Evolutionary conservation across 2,888 invertebrate genomes (phyloP).

Genomic region (Phyllotreta striolata): DNA sequence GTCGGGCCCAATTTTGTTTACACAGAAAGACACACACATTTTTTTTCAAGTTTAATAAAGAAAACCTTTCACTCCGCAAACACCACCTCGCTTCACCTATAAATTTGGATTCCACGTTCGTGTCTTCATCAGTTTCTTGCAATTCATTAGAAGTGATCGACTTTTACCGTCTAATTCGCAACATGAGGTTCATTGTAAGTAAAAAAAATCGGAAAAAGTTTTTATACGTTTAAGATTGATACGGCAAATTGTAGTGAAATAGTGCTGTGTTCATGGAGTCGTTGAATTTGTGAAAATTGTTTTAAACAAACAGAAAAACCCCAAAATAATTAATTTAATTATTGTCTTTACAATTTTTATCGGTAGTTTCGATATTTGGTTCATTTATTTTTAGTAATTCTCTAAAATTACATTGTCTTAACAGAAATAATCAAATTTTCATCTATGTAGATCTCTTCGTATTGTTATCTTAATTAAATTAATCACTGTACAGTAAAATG

Average conservation of each 20-base stretch:
- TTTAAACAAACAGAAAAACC: too few relatives aligned
- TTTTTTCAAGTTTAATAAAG: constrained; percentile 15
- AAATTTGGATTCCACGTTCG: constrained; percentile 47
- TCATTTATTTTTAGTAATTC: too few relatives aligned
- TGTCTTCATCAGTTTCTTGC: constrained; percentile 52
- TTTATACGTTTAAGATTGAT: not conserved
- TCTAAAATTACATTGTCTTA: not conserved
- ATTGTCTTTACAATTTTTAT: too few relatives aligned
- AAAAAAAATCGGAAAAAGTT: constrained; percentile 17
- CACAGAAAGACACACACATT: constrained; percentile 12
- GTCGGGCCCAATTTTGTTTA: constrained; percentile 16
- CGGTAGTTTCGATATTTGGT: too few relatives aligned
- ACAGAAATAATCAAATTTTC: not conserved
- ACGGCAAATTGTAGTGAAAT: constrained; percentile 12
- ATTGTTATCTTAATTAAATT: not conserved
- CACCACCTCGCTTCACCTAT: constrained; percentile 40
- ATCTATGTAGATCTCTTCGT: not conserved
- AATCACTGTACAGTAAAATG: too few relatives aligned
- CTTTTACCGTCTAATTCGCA: constrained; percentile 40
- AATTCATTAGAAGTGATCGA: constrained; percentile 47
- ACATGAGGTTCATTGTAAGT: constrained; percentile 53
- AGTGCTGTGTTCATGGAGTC: not conserved
- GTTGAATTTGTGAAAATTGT: too few relatives aligned
- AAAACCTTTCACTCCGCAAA: constrained; percentile 26
- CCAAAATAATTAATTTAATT: too few relatives aligned